These are phyloP conservation scores for Lutjanus argentimaculatus DNA, from an alignment of 2,797 vertebrate genomes.

Conservation along the genomic window DNA sequence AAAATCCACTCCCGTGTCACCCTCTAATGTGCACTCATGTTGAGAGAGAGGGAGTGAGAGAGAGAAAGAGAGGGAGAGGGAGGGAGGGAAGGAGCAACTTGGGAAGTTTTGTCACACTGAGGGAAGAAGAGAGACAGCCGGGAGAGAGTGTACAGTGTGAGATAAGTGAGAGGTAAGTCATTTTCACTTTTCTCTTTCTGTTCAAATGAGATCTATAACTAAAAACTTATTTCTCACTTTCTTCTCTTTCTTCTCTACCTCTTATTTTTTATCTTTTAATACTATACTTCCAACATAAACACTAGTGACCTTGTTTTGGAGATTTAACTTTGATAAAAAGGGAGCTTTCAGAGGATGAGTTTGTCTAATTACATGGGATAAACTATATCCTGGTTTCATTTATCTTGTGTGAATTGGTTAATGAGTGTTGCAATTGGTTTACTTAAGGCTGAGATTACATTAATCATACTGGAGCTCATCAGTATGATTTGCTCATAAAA, in stretches of 20 bases:
- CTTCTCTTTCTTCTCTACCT: background rate
- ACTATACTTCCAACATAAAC: constrained; percentile 14
- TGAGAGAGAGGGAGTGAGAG: background rate
- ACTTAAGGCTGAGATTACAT: constrained; percentile 52
- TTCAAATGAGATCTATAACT: background rate
- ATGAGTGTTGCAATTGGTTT: constrained; percentile 48
- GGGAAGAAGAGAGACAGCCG: constrained; percentile 44
- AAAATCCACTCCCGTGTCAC: too few species aligned
- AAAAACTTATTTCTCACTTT: background rate
- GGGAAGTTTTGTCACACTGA: constrained; percentile 72
- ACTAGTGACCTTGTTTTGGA: constrained; percentile 39
- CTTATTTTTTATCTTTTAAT: constrained; percentile 1
- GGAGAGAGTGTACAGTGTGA: constrained; percentile 45
- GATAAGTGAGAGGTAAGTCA: constrained; percentile 75
- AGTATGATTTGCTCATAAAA: background rate
- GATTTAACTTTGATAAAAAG: constrained; percentile 54
- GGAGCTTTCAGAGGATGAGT: constrained; percentile 21
- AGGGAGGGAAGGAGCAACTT: constrained; percentile 60
- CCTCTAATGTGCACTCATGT: background rate
- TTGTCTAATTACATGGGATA: constrained; percentile 56
- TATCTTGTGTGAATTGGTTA: constrained; percentile 45
- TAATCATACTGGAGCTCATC: constrained; percentile 41
- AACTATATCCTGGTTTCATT: constrained; percentile 44
- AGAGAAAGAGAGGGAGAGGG: constrained; percentile 12
- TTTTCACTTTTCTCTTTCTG: constrained; percentile 40